phyloP scores from a whole-genome alignment of 2,888 invertebrate species.

The Rotaria magnacalcarata region DNA sequence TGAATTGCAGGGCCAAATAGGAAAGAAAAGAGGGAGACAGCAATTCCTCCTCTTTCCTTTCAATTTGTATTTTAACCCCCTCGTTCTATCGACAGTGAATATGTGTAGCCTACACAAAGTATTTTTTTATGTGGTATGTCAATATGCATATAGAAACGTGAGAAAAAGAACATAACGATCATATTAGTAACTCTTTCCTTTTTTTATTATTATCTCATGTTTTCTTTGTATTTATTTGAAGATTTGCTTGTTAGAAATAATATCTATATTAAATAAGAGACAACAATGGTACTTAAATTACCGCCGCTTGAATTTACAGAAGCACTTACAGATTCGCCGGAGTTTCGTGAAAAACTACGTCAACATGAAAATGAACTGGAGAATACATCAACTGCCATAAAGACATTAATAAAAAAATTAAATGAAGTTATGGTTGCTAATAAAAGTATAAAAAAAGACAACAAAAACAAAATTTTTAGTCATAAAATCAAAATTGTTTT shows the following conservation, averaged over 20 bases:
- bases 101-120: background rate
- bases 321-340: conserved; percentile 93
- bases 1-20: background rate
- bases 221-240: conserved; percentile 3
- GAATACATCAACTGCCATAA: conserved; percentile 91
- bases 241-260: background rate
- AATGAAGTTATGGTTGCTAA: conserved; percentile 88
- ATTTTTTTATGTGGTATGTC: background rate
- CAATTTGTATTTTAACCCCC: background rate
- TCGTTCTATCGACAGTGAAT: background rate
- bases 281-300: conserved; percentile 60
- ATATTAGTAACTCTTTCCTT: background rate
- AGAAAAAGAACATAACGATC: conserved; percentile 13
- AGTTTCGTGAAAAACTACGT: conserved; percentile 90
- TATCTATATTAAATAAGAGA: background rate
- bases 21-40: background rate
- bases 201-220: background rate
- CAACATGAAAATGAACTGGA: conserved; percentile 92
- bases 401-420: conserved; percentile 88
- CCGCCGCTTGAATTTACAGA: conserved; percentile 94
- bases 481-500: too few species aligned
- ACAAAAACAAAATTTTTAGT: too few species aligned
- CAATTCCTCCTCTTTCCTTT: conserved; percentile 1
- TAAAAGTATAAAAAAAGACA: conserved; percentile 67
- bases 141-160: background rate